Percentiles rank a stretch among this genome's conserved stretches.
Evolutionary conservation across 2,113 vertebrate genomes (phyloP).

Genomic region (Peromyscus californicus): DNA sequence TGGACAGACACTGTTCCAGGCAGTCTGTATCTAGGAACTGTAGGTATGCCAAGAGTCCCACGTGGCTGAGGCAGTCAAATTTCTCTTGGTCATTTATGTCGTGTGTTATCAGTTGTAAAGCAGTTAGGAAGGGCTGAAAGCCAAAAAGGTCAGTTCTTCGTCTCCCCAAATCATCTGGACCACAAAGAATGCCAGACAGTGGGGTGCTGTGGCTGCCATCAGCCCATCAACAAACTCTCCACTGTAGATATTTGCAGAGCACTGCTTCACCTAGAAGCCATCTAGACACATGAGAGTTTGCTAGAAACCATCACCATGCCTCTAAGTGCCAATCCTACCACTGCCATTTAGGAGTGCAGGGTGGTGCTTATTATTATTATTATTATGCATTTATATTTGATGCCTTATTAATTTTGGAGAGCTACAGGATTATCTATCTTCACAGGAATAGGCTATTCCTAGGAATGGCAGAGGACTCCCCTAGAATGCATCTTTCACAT

Average conservation of each 20-base stretch:
- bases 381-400: background rate
- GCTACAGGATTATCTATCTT: background rate
- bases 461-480: background rate
- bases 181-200: background rate
- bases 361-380: background rate
- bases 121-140: background rate
- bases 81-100: conserved; percentile 53
- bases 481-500: background rate
- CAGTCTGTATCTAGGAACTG: conserved; percentile 66
- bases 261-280: background rate
- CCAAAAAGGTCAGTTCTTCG: background rate
- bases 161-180: background rate
- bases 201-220: too few species aligned
- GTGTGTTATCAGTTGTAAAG: conserved; percentile 77
- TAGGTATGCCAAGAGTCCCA: conserved; percentile 52
- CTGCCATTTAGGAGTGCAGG: background rate
- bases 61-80: conserved; percentile 34
- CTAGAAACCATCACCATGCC: background rate
- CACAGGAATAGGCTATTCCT: background rate
- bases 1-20: conserved; percentile 64
- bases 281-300: background rate
- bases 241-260: background rate
- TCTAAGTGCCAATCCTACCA: background rate
- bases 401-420: background rate
- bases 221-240: background rate